Percentiles rank a stretch among this genome's conserved stretches.
Evolutionary conservation across 1,140 invertebrate species (phyloP).

Genomic region (Mylabris phalerata): DNA sequence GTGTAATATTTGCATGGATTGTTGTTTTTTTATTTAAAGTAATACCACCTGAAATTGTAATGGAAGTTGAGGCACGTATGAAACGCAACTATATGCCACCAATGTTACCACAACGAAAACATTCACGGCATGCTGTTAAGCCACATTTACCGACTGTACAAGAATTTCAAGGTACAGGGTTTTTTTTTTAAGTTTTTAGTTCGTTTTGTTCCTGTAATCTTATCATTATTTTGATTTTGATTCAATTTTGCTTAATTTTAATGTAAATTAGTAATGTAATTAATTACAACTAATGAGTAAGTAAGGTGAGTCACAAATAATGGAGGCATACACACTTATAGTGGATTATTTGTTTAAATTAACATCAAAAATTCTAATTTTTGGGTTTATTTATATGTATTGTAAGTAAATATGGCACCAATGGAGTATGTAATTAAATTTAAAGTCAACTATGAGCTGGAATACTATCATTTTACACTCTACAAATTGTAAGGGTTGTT

Average conservation of each 20-base stretch:
- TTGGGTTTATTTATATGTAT: no score
- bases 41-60: constrained; percentile 77
- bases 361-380: no score
- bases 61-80: constrained; percentile 84
- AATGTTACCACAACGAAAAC: constrained; percentile 40
- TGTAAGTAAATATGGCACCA: no score
- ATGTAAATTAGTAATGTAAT: not conserved
- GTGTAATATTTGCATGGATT: constrained; percentile 36
- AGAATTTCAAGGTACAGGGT: constrained; percentile 43
- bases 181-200: not conserved
- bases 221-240: not conserved
- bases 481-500: no score
- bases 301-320: not conserved
- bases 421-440: no score
- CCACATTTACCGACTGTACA: constrained; percentile 51
- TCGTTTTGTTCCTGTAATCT: not conserved
- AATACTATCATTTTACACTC: no score
- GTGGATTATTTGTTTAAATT: no score
- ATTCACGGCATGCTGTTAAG: constrained; percentile 36
- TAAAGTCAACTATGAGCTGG: no score
- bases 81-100: constrained; percentile 51
- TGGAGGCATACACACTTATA: no score
- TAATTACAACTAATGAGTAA: not conserved
- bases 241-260: not conserved
- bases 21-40: constrained; percentile 52